Percentiles rank a stretch among this genome's conserved stretches.
Evolutionary conservation across 2,888 invertebrate genomes (phyloP).

Genomic region (Lasioglossum zephyrum): DNA sequence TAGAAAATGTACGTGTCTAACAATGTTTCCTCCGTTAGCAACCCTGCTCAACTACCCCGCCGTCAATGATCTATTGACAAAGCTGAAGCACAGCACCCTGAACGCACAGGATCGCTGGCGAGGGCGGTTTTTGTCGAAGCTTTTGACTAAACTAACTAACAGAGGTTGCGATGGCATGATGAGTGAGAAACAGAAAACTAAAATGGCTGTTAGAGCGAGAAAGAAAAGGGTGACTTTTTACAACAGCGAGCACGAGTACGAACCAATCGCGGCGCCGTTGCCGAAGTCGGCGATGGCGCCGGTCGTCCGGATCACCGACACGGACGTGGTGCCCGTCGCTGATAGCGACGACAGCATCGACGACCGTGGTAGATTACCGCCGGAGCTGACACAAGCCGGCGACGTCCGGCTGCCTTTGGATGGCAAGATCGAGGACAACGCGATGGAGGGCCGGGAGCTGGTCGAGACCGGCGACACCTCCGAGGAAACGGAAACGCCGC

Average conservation of each 20-base stretch:
- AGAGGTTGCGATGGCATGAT: neutral
- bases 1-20: neutral
- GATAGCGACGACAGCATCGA: constrained; percentile 83
- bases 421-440: constrained; percentile 83
- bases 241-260: constrained; percentile 97
- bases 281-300: constrained; percentile 74
- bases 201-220: constrained; percentile 49
- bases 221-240: constrained; percentile 74
- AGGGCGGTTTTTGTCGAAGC: neutral
- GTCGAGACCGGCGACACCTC: constrained; percentile 82
- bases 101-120: neutral
- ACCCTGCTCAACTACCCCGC: neutral
- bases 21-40: neutral
- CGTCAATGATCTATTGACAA: neutral
- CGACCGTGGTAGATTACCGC: constrained; percentile 76
- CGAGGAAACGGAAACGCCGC: constrained; percentile 83
- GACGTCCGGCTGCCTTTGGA: constrained; percentile 83
- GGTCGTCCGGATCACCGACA: constrained; percentile 84
- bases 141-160: neutral
- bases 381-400: constrained; percentile 81
- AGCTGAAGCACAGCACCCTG: neutral
- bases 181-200: neutral
- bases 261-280: constrained; percentile 93
- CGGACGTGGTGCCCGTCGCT: constrained; percentile 82
- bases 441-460: constrained; percentile 82